Evolutionary conservation across 37 sponge, comb jelly and placozoan genomes (phyloP).

Genomic region (Cliona cf. orientalis): DNA sequence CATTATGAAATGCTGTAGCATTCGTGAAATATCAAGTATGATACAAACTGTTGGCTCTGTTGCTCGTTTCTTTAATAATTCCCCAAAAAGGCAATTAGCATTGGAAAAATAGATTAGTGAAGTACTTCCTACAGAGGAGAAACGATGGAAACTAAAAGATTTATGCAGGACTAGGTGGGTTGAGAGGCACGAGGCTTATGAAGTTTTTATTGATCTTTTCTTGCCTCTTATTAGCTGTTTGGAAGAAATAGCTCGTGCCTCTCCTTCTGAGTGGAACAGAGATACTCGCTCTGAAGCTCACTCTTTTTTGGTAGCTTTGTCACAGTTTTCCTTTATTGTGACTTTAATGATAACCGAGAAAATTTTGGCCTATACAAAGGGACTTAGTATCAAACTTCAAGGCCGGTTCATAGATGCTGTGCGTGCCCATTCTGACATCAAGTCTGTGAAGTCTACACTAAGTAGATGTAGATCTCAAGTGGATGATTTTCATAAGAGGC

Average conservation of each 20-base stretch:
- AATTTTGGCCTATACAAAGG: conserved; percentile 58
- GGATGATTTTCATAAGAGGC: conserved; percentile 26
- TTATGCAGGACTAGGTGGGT: conserved; percentile 76
- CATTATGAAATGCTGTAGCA: conserved; percentile 33
- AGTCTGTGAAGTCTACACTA: conserved; percentile 34
- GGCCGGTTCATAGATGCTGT: conserved; percentile 54
- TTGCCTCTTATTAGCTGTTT: conserved; percentile 24
- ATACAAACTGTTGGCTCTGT: conserved; percentile 30
- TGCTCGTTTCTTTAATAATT: conserved; percentile 2
- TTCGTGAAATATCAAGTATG: conserved; percentile 28
- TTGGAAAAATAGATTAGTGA: conserved; percentile 5
- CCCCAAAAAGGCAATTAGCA: conserved; percentile 37
- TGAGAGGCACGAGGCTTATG: conserved; percentile 47
- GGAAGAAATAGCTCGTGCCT: conserved; percentile 33
- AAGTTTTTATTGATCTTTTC: conserved; percentile 39
- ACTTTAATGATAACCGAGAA: conserved; percentile 48
- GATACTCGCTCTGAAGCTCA: conserved; percentile 69
- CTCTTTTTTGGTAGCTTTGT: conserved; percentile 42
- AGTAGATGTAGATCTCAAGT: conserved; percentile 17
- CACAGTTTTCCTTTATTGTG: conserved; percentile 63
- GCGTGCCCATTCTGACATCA: conserved; percentile 55
- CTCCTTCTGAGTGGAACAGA: conserved; percentile 51
- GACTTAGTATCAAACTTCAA: conserved; percentile 70
- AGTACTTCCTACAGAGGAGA: neutral
- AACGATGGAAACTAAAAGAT: conserved; percentile 44